phyloP scores from a whole-genome alignment of 2,113 vertebrate species.

The Pleuronectes platessa region DNA sequence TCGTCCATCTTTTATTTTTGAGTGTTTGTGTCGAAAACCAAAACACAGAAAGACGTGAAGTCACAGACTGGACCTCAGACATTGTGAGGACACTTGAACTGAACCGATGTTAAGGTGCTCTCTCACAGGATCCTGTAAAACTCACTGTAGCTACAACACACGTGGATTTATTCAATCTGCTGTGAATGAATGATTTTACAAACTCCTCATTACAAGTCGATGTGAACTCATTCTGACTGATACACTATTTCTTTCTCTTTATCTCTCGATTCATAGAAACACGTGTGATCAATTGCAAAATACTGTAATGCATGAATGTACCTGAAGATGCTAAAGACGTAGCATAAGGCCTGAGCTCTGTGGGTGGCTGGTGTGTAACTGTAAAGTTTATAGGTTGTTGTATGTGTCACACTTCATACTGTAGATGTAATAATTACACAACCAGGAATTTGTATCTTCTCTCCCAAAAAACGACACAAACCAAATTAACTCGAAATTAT shows the following conservation, averaged over 20 bases:
- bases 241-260: not conserved
- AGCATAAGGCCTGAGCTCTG: slow-evolving; percentile 97
- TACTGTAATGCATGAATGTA: slow-evolving; percentile 90
- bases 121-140: too few species aligned
- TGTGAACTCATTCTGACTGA: not conserved
- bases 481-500: too few species aligned
- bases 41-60: too few species aligned
- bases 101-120: too few species aligned
- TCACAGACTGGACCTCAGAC: too few species aligned
- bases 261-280: slow-evolving; percentile 64
- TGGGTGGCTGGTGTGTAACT: slow-evolving; percentile 84
- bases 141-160: too few species aligned
- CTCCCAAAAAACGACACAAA: not conserved
- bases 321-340: slow-evolving; percentile 93
- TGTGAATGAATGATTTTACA: not conserved
- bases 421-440: not conserved
- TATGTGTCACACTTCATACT: slow-evolving; percentile 21
- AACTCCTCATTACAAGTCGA: slow-evolving; percentile 63
- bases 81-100: too few species aligned
- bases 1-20: too few species aligned
- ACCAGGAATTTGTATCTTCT: slow-evolving; percentile 3
- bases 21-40: too few species aligned
- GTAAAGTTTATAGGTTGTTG: slow-evolving; percentile 7
- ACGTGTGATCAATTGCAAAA: slow-evolving; percentile 86
- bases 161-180: too few species aligned